These are phyloP conservation scores for Aphelenchoides bicaudatus DNA, from an alignment of 2,888 invertebrate genomes.

Conservation along the genomic window DNA sequence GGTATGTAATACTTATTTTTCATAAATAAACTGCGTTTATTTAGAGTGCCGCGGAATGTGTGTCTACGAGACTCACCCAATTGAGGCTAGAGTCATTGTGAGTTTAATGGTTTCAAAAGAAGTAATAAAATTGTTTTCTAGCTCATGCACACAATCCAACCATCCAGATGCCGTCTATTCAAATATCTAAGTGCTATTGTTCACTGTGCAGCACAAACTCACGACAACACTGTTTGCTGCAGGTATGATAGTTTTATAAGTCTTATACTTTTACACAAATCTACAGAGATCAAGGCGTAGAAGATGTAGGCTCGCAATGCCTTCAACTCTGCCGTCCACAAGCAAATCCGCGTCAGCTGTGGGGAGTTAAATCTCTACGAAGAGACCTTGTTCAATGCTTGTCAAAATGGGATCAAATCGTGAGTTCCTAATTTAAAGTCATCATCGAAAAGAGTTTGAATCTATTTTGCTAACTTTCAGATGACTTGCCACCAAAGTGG, in stretches of 20 bases:
- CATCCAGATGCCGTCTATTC: conserved; percentile 56
- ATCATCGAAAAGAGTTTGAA: neutral
- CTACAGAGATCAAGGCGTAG: conserved; percentile 45
- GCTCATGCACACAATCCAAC: conserved; percentile 60
- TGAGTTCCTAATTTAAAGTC: neutral
- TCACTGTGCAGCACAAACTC: conserved; percentile 58
- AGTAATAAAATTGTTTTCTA: conserved; percentile 28
- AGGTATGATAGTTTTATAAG: conserved; percentile 18
- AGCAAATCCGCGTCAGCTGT: conserved; percentile 53
- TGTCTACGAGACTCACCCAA: conserved; percentile 58
- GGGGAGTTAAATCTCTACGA: conserved; percentile 56
- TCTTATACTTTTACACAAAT: neutral
- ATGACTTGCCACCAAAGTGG: conserved; percentile 58
- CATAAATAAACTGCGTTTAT: no score
- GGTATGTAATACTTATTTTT: no score
- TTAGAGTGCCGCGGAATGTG: conserved; percentile 59
- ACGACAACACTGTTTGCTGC: conserved; percentile 58
- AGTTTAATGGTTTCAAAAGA: conserved; percentile 16
- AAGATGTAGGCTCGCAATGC: conserved; percentile 53
- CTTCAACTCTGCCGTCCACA: conserved; percentile 55
- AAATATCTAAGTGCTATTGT: conserved; percentile 56
- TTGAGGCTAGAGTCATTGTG: conserved; percentile 57
- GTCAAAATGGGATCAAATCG: conserved; percentile 59
- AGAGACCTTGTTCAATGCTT: conserved; percentile 57
- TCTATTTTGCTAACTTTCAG: conserved; percentile 18